A percentile compares a stretch with the other conserved stretches of the same genome.
phyloP scores from a whole-genome alignment of 2,113 vertebrate species.

The Onychostoma macrolepis region DNA sequence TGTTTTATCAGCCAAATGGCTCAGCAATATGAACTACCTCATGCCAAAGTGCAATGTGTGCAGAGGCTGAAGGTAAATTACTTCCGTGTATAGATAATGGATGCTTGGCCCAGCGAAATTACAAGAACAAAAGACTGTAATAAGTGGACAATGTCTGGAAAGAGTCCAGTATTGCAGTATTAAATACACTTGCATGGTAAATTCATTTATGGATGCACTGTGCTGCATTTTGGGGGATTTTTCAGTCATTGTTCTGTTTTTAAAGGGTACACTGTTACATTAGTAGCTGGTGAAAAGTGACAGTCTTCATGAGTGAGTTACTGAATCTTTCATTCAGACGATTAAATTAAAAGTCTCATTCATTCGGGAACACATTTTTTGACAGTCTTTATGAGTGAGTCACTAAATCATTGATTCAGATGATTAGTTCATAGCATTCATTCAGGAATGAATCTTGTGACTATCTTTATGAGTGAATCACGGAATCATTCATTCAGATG shows the following conservation, averaged over 20 bases:
- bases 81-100: constrained; percentile 60
- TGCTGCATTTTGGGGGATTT: not conserved
- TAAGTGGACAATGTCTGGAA: constrained; percentile 56
- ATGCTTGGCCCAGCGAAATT: constrained; percentile 60
- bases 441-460: too few species aligned
- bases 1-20: constrained; percentile 59
- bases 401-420: not conserved
- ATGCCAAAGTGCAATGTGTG: constrained; percentile 64
- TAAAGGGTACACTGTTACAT: not conserved
- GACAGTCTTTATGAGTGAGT: not conserved
- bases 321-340: not conserved
- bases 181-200: constrained; percentile 21
- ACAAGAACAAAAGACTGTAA: constrained; percentile 43
- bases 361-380: not conserved
- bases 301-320: not conserved
- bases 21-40: constrained; percentile 64
- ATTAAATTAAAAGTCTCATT: not conserved
- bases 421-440: too few species aligned
- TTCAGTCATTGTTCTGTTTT: not conserved
- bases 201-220: not conserved
- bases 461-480: not conserved
- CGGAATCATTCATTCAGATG: not conserved
- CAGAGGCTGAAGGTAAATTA: constrained; percentile 62
- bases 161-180: constrained; percentile 34
- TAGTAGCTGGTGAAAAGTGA: not conserved